These are phyloP conservation scores for Pheucticus melanocephalus DNA, from an alignment of 2,113 vertebrate genomes.

Conservation along the genomic window DNA sequence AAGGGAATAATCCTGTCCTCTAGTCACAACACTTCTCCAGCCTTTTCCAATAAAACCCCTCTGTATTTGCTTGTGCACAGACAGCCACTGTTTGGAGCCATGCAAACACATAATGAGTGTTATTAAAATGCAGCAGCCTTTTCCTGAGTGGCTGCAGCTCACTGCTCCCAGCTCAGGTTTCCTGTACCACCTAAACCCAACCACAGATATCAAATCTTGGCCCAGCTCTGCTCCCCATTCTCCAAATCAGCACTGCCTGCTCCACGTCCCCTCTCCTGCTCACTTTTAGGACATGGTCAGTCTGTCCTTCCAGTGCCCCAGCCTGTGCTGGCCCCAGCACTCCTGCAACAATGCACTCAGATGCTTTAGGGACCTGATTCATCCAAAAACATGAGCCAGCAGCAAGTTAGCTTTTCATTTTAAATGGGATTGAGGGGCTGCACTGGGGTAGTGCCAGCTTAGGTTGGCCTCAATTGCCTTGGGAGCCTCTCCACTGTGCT, in stretches of 20 bases:
- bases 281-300: neutral
- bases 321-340: neutral
- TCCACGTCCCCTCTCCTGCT: accelerated
- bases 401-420: neutral
- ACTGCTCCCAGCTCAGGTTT: neutral
- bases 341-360: neutral
- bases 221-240: neutral
- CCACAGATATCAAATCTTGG: accelerated
- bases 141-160: neutral
- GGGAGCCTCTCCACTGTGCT: neutral
- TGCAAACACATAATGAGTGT: neutral
- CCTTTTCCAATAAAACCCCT: neutral
- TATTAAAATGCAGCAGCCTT: neutral
- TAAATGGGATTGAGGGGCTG: neutral
- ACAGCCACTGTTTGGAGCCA: neutral
- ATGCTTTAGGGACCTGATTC: neutral
- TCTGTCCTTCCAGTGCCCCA: neutral
- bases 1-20: neutral
- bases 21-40: neutral
- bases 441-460: neutral
- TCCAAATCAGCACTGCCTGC: neutral
- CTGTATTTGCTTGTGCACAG: neutral
- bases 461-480: neutral
- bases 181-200: neutral
- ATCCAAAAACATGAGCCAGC: neutral